A percentile compares a stretch with the other conserved stretches of the same genome.
phyloP scores from a whole-genome alignment of 2,113 vertebrate genomes.

The Osmerus mordax region DNA sequence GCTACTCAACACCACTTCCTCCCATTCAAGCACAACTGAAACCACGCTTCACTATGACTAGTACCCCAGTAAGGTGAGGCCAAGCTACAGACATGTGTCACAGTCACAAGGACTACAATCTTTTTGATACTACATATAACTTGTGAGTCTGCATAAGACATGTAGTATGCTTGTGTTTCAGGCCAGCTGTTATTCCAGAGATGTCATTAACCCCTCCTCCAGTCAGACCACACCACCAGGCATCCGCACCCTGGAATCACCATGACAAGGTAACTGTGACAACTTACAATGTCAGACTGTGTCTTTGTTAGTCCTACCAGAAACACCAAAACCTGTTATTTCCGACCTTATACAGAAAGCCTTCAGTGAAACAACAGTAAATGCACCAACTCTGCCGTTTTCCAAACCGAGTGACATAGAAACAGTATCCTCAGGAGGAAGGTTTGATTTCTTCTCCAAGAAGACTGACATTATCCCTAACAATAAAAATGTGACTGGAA shows the following conservation, averaged over 20 bases:
- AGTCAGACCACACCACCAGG: constrained; percentile 33
- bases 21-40: constrained; percentile 18
- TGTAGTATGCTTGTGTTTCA: constrained; percentile 35
- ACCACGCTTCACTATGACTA: constrained; percentile 13
- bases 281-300: background rate
- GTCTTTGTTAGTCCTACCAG: background rate
- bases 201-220: constrained; percentile 8
- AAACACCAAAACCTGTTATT: background rate
- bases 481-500: constrained; percentile 17
- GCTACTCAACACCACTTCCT: constrained; percentile 16
- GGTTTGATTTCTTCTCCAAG: constrained; percentile 61
- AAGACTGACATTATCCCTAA: background rate
- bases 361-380: constrained; percentile 25
- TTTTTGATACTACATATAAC: background rate
- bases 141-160: background rate
- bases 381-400: constrained; percentile 11
- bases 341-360: constrained; percentile 38
- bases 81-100: background rate
- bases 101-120: background rate
- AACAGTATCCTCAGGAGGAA: background rate
- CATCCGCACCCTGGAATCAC: constrained; percentile 31
- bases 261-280: constrained; percentile 38
- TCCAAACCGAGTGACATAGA: constrained; percentile 24
- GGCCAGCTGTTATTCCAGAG: constrained; percentile 27
- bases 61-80: constrained; percentile 48